These are phyloP conservation scores for Scytalopus superciliaris DNA, from an alignment of 2,113 vertebrate species.

Conservation along the genomic window DNA sequence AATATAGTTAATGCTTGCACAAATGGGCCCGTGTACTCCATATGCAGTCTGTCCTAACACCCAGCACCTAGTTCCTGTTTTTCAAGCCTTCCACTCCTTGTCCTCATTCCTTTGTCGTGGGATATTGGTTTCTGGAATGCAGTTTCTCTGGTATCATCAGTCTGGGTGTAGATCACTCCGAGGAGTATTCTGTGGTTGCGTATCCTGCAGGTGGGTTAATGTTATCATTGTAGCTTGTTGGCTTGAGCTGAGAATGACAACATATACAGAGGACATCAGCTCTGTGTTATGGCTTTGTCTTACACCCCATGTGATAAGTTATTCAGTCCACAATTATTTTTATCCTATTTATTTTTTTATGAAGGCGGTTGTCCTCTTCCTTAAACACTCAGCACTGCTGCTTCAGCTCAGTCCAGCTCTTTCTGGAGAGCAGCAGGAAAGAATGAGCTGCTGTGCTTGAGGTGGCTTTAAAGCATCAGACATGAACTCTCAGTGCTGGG, in stretches of 20 bases:
- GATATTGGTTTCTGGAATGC: conserved; percentile 70
- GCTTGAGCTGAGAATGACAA: conserved; percentile 9
- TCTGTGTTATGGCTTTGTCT: conserved; percentile 43
- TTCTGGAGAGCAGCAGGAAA: not conserved
- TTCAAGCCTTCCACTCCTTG: conserved; percentile 60
- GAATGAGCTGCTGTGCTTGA: not conserved
- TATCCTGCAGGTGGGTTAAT: conserved; percentile 28
- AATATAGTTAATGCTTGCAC: conserved; percentile 61
- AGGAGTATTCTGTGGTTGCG: conserved; percentile 59
- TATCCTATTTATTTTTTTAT: not conserved
- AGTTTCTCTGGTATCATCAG: conserved; percentile 72
- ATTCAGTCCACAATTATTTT: not conserved
- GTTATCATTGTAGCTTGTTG: conserved; percentile 39
- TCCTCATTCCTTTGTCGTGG: conserved; percentile 68
- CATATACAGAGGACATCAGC: not conserved
- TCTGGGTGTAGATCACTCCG: conserved; percentile 64
- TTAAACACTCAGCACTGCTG: not conserved
- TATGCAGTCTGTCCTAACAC: conserved; percentile 22
- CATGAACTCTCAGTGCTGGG: not conserved
- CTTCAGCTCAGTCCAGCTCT: not conserved
- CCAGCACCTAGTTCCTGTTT: conserved; percentile 54
- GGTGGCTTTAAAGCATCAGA: not conserved
- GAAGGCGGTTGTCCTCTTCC: not conserved
- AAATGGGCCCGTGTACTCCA: not conserved
- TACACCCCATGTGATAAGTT: not conserved